Base-by-base conservation (phyloP, 2,797 vertebrate genomes). In the Caiman crocodilus region DNA sequence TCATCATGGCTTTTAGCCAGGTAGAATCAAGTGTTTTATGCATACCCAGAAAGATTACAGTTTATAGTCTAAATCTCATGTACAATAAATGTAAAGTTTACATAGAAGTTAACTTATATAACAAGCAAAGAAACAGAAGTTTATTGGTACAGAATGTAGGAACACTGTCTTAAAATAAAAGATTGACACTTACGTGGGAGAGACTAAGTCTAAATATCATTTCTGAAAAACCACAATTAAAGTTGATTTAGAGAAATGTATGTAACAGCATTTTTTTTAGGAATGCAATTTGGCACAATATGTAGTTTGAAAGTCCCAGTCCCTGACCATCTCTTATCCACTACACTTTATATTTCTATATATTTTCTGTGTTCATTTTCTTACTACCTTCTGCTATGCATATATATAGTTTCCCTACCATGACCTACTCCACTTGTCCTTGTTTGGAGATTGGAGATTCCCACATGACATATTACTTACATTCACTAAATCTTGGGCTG, bases 361-460 rank as follows among this genome's bases (percentile, higher is more conserved):
- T 84, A 89, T 56, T 76, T 64, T 87, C 42, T 7, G 57, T 87
- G 60, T 86, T 11, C 32, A 56, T 93, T 95, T 90, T 92, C 42
- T 84, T 67, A 57, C 42, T 2, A 14, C 71, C 88, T 76, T 87
- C 57, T 93, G 58, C 18, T 90, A 21, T 77, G 58, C 90, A 76
- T 56, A 76, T 86, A 79, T 93, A 73, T 85, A 90, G 28, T 95
- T 94, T 90, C 58, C 89, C 92, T 90, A 89, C 63, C 77, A 90
- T 81, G 91, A 91, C 6, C 79, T 90, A 4, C 42, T 87, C 20
- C 20, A 71, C 57, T 90, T 95, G 60, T 95, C 79, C 4, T 23
- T 84, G 26, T 17, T 32, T 82, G 90, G 42, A 76, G 56, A 91
- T n/a, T 82, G 90, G 42, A 76, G 56, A 91, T 76, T 91, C 78